These are phyloP conservation scores for Andrena bicolor DNA, from an alignment of 2,888 invertebrate species.

Conservation along the genomic window DNA sequence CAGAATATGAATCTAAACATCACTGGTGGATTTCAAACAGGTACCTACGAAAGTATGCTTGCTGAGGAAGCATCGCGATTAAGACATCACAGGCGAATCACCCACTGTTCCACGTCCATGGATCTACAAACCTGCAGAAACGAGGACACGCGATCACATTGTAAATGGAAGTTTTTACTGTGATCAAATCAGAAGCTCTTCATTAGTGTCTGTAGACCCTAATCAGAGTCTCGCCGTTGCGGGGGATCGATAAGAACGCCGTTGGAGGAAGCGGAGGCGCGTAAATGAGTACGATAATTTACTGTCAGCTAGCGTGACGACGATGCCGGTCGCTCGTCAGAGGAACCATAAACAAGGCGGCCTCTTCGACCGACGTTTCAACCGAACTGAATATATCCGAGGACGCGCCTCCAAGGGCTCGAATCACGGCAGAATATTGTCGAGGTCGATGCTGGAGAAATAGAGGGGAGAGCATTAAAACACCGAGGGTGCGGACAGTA, in stretches of 20 bases:
- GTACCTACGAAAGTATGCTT: too few relatives aligned
- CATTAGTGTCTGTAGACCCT: conserved; percentile 29
- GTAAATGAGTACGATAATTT: conserved; percentile 71
- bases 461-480: conserved; percentile 79
- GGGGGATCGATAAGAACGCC: conserved; percentile 66
- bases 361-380: conserved; percentile 36
- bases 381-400: conserved; percentile 47
- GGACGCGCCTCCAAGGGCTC: conserved; percentile 66
- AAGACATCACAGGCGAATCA: too few relatives aligned
- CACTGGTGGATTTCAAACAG: too few relatives aligned
- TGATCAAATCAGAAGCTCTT: conserved; percentile 4
- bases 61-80: too few relatives aligned
- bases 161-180: not conserved
- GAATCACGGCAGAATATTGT: conserved; percentile 71
- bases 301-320: conserved; percentile 73
- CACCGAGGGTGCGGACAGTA: conserved; percentile 78
- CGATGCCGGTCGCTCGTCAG: not conserved
- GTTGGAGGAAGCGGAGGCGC: conserved; percentile 27
- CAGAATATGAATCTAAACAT: too few relatives aligned
- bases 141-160: not conserved
- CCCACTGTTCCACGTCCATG: too few relatives aligned
- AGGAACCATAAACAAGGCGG: conserved; percentile 20
- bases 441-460: conserved; percentile 75
- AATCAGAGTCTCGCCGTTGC: conserved; percentile 48
- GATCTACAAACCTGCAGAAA: not conserved